Evolutionary conservation across 2,888 invertebrate genomes (phyloP), one percentile per base, ranked within the genome.

Genomic region (Zygogramma bicolorata): DNA sequence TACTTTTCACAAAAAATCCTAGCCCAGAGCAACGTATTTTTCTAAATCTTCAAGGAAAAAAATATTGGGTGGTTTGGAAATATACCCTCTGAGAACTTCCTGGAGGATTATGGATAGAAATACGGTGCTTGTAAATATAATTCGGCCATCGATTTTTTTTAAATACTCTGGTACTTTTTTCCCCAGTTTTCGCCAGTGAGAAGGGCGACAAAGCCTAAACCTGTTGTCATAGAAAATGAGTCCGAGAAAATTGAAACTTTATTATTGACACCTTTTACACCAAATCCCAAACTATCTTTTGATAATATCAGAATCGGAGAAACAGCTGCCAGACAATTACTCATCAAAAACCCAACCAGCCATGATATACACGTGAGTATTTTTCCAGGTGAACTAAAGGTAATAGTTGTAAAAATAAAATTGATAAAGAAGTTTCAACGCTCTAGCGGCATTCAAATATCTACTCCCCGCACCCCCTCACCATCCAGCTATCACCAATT

Each of bases 271-370:
- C 93, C 93, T 1, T 93, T 93, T 86, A 89, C 91, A n/a, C 87
- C 89, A 68, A 90, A 90, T 78, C 91, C 93, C 2, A 91, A 91
- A 87, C 89, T 93, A 18, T 88, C 90, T n/a, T 93, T 93, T 81
- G 92, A 93, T 75, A 89, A 92, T 88, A 90, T 93, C 68, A 86
- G 88, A 5, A 87, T 93, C 68, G 90, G 91, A 15, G 87, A 89
- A 53, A 86, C 88, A 10, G 89, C 89, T 68, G 88, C 88, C 68
- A 89, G 90, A 76, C 85, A 87, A 62, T 84, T 93, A 70, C 88
- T 90, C 78, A 86, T 93, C 13, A 85, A 88, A 63, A 93, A 93
- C 85, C 92, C 93, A 10, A 86, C 87, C 18, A 81, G 84, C 29
- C 82, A 84, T 20, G 85, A 87, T 73, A 84, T 88, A 75, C 83